Base-by-base conservation (phyloP, 53 echinoderm and acorn worm species). In the Echinometra lucunter region DNA sequence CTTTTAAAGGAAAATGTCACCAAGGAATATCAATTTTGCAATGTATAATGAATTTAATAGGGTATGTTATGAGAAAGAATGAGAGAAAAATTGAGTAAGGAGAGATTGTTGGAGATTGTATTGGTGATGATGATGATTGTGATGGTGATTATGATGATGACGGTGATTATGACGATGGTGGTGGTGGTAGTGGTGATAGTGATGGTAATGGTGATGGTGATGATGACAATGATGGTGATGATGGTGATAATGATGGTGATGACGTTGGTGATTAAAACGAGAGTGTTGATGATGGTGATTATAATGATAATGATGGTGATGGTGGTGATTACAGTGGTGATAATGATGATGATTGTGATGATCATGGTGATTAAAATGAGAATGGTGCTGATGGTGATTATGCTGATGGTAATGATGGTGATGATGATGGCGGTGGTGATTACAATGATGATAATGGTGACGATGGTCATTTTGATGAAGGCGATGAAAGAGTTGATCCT, bases 331-430 rank as follows among this genome's bases (percentile, higher is more conserved):
- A 34, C 58, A 23, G 49, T 94, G 9, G 44, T 93, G 56, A 45
- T 93, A 3, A 1, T 49, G n/a, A 78, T 93, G 10, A 32, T 88
- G 37, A 55, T 40, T 35, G 17, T 32, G 94, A 35, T 17, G 49
- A 63, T 25, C 44, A 67, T 44, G 88, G 37, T 58, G 89, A 63
- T 83, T 21, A 47, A 88, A 88, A 6, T 88, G 88, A 94, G 66
- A 67, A 66, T 88, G 94, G 38, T 88, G 94, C 80, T 49, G 82
- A 81, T 93, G 81, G 40, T 93, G 93, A 81, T 93, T 55, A 93
- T 93, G 58, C 82, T 57, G 91, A 25, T 74, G 95, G 4, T 90
- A 40, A 75, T 55, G 70, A 53, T 55, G 87, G 74, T 74, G 90
- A 80, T 21, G 95, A 58, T 91, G 81, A 55, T 56, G 89, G 82